These are phyloP conservation scores for Nothobranchius kuhntae DNA, from an alignment of 2,113 vertebrate genomes.

Conservation along the genomic window DNA sequence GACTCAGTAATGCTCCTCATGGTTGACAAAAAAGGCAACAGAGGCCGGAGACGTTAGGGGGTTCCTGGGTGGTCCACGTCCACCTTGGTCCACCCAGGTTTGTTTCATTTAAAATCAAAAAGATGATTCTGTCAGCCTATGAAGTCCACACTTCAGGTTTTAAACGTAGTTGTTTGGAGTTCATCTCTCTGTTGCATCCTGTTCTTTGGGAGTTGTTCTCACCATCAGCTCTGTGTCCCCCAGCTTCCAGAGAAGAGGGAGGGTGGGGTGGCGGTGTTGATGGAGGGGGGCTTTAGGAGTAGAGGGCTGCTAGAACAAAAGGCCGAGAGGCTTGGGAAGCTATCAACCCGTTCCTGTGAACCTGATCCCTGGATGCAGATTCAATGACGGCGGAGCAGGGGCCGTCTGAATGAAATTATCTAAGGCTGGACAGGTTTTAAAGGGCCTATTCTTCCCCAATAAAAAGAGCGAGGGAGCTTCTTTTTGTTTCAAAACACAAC, in stretches of 20 bases:
- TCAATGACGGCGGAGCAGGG: constrained; percentile 90
- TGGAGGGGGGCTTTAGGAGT: constrained; percentile 49
- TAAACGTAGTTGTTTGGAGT: neutral
- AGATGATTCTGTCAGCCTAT: too few relatives aligned
- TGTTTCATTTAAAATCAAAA: constrained; percentile 57
- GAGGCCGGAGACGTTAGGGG: constrained; percentile 85
- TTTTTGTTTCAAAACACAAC: constrained; percentile 81
- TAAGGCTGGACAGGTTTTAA: constrained; percentile 98
- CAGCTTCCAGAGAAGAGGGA: constrained; percentile 73
- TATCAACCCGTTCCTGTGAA: constrained; percentile 95
- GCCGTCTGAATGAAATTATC: constrained; percentile 99
- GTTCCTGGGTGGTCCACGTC: constrained; percentile 97
- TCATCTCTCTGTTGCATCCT: constrained; percentile 24
- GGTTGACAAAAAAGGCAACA: constrained; percentile 85
- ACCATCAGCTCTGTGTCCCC: constrained; percentile 88
- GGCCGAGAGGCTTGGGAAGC: constrained; percentile 96
- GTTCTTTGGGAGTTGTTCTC: constrained; percentile 88
- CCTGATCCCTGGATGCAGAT: constrained; percentile 94
- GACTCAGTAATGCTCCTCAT: constrained; percentile 98
- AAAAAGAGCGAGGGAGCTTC: constrained; percentile 88
- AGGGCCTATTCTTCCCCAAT: constrained; percentile 90
- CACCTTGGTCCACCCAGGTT: constrained; percentile 92
- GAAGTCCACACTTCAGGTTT: neutral
- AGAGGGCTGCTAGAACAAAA: constrained; percentile 87
- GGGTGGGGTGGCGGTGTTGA: too few relatives aligned